Base-by-base conservation (phyloP, 2,888 invertebrate genomes). In the Chydorus sphaericus region DNA sequence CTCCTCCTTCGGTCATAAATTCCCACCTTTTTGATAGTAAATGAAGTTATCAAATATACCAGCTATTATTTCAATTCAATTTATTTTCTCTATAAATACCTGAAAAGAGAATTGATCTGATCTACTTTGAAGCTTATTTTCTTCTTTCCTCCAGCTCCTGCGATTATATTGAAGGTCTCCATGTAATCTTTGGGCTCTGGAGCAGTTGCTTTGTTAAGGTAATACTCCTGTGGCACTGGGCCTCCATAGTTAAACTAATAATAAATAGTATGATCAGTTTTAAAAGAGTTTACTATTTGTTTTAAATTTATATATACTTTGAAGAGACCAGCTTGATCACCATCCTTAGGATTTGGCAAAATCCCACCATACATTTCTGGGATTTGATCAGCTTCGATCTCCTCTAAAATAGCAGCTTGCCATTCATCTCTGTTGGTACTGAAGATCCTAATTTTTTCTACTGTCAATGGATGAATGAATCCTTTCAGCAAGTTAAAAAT, bases 1-100 rank as follows among this genome's bases (percentile, higher is more conserved):
- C 93, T 69, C 89, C 85, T 57, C 78, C 83, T 62, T 88, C 85
- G 0, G 89, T 83, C 58, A 82, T 80, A 65, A 90, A 87, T 62
- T 90, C 89, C 92, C 92, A 93, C 64, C 91, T 91, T 18, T 39
- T 23, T 7, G 1, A 44, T 4, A 8, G 20, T 20, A 8, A 16
- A 38, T 26, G 14, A 23, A 4, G 20, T 38, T 14, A n/a, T 52
- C 20, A 1, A 38, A 11, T 10, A 5, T 52, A 8, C 14, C 11
- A 38, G 2, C n/a, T n/a, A 38, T 38, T 8, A 33, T 3, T 8
- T 7, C 20, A n/a, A 8, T 37, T 4, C 11, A 5, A 11, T 33
- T 23, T 11, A 37, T 4, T 1, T 4, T 38, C 11, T n/a, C 7
- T n/a, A 57, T 48, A 5, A 10, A 3, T 71, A 86, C 87, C 80